Base-by-base conservation (phyloP, 1,140 invertebrate species). In the Diplogasteroides magnus region DNA sequence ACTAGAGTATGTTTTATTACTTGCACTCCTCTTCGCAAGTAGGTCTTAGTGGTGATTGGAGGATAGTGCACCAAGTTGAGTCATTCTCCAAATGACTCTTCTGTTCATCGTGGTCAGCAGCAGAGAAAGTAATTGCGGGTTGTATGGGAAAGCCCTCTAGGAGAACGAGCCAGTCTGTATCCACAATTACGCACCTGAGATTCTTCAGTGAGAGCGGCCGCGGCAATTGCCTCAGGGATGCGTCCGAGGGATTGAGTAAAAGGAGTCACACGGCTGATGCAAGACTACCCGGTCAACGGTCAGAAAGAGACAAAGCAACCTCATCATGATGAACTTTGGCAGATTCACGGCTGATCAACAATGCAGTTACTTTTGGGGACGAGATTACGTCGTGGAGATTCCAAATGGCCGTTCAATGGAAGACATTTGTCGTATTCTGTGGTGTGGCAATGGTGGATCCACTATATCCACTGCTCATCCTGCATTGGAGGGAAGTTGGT, bases 301-400 rank as follows among this genome's bases (percentile, higher is more conserved):
- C 37, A 11, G 6, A 48, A 11, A 48, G 19, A 48, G 6, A 11
- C 19, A 11, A 48, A 11, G 37, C 19, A 6, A 19, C 37, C 37
- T 48, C 37, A 19, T 19, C n/a, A n/a, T n/a, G n/a, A n/a, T n/a
- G n/a, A n/a, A n/a, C n/a, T n/a, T n/a, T n/a, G n/a, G n/a, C 37
- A 65, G 80, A 31, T 81, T 83, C 63, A 82, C 81, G 3, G 80
- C 77, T 1, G 80, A 82, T 60, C 81, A 82, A 60, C 80, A 82
- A 69, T 82, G 80, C 57, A 80, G 81, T n/a, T 82, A 82, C 65
- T 82, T 82, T 62, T 82, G 80, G 80, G 80, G 80, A 14, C 62
- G 78, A 2, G 80, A 83, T 25, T 82, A 77, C 59, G 71, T 77
- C 68, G 81, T 82, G 1, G 79, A 80, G 68, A 80, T 82, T 64